These are phyloP conservation scores for Petrocephalus zakoni DNA, from an alignment of 2,113 vertebrate genomes.

Conservation along the genomic window DNA sequence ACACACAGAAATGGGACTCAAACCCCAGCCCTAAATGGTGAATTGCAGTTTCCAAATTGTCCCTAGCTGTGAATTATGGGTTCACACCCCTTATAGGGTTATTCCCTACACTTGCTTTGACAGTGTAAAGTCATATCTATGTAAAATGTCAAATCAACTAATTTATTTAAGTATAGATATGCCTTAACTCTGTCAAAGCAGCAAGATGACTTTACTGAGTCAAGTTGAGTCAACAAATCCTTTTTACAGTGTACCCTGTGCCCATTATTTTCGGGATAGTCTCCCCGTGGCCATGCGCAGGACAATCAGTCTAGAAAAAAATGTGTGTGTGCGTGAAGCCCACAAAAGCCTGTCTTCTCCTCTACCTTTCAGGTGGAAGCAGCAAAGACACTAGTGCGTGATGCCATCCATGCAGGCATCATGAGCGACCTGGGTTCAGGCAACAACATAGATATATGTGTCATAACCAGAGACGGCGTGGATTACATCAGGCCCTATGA, in stretches of 20 bases:
- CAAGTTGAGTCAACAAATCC: no score
- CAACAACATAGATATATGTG: conserved; percentile 70
- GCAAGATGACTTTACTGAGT: no score
- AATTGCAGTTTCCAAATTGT: background rate
- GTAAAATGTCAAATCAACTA: no score
- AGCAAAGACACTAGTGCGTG: conserved; percentile 61
- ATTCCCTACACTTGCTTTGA: no score
- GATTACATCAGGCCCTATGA: conserved; percentile 61
- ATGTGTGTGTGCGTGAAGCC: background rate
- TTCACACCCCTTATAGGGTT: no score
- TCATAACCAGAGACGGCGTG: conserved; percentile 61
- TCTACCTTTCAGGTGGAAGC: conserved; percentile 55
- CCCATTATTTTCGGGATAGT: background rate
- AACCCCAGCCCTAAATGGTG: background rate
- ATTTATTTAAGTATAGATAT: no score
- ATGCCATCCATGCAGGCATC: conserved; percentile 70
- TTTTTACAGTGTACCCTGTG: background rate
- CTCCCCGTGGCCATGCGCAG: background rate
- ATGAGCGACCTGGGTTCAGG: conserved; percentile 75
- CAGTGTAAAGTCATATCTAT: no score
- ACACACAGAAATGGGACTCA: background rate
- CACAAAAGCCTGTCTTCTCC: background rate
- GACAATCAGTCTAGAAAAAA: background rate
- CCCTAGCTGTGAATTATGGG: background rate
- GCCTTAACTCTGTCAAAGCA: no score